Evolutionary conservation across 1,140 invertebrate genomes (phyloP).

Genomic region (Drosophila melanogaster): DNA sequence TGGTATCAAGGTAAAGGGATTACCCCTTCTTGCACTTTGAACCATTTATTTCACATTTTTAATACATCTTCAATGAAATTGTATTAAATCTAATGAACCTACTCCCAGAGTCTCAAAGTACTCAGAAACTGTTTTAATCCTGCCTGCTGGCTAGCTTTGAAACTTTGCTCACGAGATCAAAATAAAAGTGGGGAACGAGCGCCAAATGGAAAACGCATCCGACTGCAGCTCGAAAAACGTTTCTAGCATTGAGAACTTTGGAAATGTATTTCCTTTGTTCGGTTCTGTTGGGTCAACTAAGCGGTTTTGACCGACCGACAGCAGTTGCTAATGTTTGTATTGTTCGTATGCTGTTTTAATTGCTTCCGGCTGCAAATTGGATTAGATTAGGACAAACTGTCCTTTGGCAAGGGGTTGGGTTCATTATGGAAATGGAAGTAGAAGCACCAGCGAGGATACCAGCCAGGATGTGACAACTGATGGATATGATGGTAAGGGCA

Average conservation of each 20-base stretch:
- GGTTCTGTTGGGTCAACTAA: slow-evolving; percentile 28
- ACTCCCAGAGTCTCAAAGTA: no score
- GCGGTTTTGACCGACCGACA: slow-evolving; percentile 34
- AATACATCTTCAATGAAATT: no score
- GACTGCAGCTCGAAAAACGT: slow-evolving; percentile 17
- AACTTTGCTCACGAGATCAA: slow-evolving; percentile 6
- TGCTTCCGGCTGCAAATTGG: slow-evolving; percentile 41
- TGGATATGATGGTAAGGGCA: slow-evolving; percentile 24
- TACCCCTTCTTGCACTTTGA: background rate
- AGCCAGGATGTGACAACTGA: slow-evolving; percentile 12
- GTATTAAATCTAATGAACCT: no score
- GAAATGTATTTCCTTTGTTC: slow-evolving; percentile 17
- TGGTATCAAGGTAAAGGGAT: background rate
- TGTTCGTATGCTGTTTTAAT: slow-evolving; percentile 39
- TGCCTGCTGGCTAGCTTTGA: slow-evolving; percentile 6
- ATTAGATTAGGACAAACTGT: slow-evolving; percentile 40
- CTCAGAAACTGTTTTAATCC: background rate
- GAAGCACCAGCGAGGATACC: background rate
- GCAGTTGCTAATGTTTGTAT: slow-evolving; percentile 23
- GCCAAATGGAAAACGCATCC: slow-evolving; percentile 3
- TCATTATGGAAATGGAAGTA: slow-evolving; percentile 24
- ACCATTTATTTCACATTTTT: background rate
- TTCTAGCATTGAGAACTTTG: background rate
- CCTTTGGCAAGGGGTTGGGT: slow-evolving; percentile 7
- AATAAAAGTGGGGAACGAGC: background rate